phyloP scores from a whole-genome alignment of 2,113 vertebrate genomes.

The Orcinus orca region DNA sequence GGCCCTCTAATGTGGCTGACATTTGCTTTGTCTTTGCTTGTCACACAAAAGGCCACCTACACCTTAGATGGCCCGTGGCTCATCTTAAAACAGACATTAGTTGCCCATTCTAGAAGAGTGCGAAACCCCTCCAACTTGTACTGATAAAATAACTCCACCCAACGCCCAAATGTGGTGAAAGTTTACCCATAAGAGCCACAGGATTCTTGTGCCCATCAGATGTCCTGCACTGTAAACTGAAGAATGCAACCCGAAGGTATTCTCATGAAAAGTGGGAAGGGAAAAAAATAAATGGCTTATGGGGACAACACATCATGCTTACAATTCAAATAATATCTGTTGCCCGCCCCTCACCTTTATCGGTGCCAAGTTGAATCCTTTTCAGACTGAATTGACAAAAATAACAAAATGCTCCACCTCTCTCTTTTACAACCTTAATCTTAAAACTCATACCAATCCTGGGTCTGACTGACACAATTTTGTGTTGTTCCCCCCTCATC shows the following conservation, averaged over 20 bases:
- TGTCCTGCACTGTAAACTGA: fast-evolving
- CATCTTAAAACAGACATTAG: background rate
- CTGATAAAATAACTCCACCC: background rate
- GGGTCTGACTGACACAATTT: background rate
- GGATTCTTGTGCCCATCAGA: background rate
- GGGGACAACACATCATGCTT: background rate
- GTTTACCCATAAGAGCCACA: background rate
- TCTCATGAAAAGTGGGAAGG: background rate
- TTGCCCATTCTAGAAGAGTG: background rate
- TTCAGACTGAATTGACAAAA: background rate
- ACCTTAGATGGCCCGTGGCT: background rate
- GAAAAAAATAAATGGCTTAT: background rate
- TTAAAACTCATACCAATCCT: background rate
- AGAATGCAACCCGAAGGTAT: background rate
- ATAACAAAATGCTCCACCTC: background rate
- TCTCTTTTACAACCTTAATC: background rate
- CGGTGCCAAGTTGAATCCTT: background rate
- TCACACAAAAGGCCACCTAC: background rate
- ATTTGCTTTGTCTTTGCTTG: background rate
- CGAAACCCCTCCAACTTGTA: background rate
- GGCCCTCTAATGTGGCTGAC: background rate
- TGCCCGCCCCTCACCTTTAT: background rate
- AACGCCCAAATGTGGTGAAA: background rate
- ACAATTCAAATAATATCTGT: background rate
- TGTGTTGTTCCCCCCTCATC: background rate